Conservation (phyloP, 2,797 vertebrate species). For the Spondyliosoma cantharus region DNA sequence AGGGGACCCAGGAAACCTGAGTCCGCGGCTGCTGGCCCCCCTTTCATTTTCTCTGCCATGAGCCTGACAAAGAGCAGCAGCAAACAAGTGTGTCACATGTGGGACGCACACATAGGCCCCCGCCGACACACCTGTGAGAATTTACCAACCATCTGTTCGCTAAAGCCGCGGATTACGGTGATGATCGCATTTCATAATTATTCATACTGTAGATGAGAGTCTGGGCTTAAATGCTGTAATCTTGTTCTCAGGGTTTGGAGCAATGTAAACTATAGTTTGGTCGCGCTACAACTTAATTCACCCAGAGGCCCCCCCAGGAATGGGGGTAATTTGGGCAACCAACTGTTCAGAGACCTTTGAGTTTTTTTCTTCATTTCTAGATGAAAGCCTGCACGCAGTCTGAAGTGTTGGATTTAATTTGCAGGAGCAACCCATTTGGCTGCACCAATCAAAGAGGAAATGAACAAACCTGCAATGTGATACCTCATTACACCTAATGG, state of each 20-base stretch:
- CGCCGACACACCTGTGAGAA: constrained; percentile 49
- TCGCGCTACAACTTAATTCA: constrained; percentile 29
- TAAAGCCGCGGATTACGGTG: constrained; percentile 40
- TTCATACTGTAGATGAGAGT: constrained; percentile 28
- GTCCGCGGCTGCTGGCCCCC: background rate
- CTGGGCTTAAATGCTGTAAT: constrained; percentile 30
- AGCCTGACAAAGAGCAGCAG: constrained; percentile 28
- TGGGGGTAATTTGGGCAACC: constrained; percentile 30
- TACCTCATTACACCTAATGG: constrained; percentile 25
- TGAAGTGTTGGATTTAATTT: constrained; percentile 34
- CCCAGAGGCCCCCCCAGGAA: constrained; percentile 8
- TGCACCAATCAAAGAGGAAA: constrained; percentile 33
- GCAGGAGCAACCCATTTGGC: constrained; percentile 20
- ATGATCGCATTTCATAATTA: constrained; percentile 57
- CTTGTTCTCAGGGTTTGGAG: constrained; percentile 39
- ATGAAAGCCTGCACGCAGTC: constrained; percentile 28
- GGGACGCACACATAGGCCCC: constrained; percentile 14
- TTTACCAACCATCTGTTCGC: constrained; percentile 54
- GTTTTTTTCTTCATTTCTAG: constrained; percentile 7
- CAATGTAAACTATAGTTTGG: constrained; percentile 23
- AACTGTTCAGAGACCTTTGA: constrained; percentile 20
- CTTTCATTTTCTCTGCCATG: constrained; percentile 14
- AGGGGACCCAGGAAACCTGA: constrained; percentile 21
- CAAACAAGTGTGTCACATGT: constrained; percentile 50
- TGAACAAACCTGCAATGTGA: constrained; percentile 25